Conservation (phyloP, 2,888 invertebrate species). For the Myopa testacea region DNA sequence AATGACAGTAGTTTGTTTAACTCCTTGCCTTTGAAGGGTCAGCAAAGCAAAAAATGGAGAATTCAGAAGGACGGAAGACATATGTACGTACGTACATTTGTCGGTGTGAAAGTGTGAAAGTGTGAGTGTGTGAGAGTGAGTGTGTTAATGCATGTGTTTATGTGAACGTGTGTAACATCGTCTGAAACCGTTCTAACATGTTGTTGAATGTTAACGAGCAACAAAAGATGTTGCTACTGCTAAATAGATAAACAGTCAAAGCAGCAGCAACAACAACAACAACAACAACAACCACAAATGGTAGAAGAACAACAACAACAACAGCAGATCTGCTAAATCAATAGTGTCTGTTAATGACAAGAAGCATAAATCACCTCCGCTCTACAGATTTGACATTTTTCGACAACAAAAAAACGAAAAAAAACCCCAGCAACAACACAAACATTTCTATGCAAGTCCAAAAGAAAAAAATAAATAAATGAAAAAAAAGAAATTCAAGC, state of each 20-base stretch:
- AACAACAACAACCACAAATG: neutral
- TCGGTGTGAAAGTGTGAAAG: no score
- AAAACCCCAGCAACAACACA: neutral
- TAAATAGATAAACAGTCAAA: neutral
- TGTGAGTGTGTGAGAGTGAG: no score
- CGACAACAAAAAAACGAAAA: neutral
- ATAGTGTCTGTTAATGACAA: constrained; percentile 24
- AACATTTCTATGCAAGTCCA: neutral
- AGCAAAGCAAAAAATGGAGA: neutral
- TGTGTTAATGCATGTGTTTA: no score
- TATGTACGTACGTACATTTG: no score
- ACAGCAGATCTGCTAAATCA: neutral
- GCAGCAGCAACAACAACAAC: neutral
- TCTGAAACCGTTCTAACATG: neutral
- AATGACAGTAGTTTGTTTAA: constrained; percentile 13
- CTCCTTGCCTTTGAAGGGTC: constrained; percentile 7
- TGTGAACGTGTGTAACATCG: neutral
- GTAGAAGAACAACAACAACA: no score
- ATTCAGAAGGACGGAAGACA: no score
- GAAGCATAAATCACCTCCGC: constrained; percentile 24
- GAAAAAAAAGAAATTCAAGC: neutral
- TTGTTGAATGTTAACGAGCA: neutral
- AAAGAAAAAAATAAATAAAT: no score
- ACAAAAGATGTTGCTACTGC: constrained; percentile 7
- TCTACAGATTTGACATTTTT: constrained; percentile 19